These are phyloP conservation scores for Sipha flava DNA, from an alignment of 1,140 invertebrate species.

Conservation along the genomic window DNA sequence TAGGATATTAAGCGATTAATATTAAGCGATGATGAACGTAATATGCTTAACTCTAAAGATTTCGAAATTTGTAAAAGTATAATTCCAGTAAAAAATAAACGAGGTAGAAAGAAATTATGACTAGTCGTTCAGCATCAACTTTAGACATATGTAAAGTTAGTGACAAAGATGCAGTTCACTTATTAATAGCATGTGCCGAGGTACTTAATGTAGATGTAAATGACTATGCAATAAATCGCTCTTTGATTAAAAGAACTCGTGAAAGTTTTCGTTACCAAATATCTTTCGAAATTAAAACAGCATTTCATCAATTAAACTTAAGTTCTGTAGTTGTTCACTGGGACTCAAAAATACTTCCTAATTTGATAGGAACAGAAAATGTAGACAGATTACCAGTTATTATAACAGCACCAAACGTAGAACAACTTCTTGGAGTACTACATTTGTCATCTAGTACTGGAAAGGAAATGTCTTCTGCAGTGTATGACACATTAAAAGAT, in stretches of 20 bases:
- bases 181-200: constrained; percentile 35
- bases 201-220: constrained; percentile 25
- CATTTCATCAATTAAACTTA: constrained; percentile 34
- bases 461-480: not conserved
- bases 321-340: constrained; percentile 29
- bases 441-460: not conserved
- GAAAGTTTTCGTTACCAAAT: constrained; percentile 31
- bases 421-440: constrained; percentile 17
- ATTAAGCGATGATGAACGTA: not conserved
- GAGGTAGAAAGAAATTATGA: constrained; percentile 33
- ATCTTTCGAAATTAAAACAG: constrained; percentile 35
- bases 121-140: constrained; percentile 34
- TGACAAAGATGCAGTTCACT: constrained; percentile 35
- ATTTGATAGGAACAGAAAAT: constrained; percentile 33
- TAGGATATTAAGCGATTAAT: not conserved
- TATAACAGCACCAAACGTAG: not conserved
- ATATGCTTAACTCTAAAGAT: not conserved
- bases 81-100: not conserved
- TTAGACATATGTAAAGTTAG: constrained; percentile 37
- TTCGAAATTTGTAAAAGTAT: not conserved
- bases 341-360: constrained; percentile 37
- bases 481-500: constrained; percentile 14
- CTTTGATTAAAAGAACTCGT: not conserved
- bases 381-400: constrained; percentile 32
- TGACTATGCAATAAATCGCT: constrained; percentile 34